Evolutionary conservation across 23 tunicate species (phyloP).

Genomic region (Pegea sp.): DNA sequence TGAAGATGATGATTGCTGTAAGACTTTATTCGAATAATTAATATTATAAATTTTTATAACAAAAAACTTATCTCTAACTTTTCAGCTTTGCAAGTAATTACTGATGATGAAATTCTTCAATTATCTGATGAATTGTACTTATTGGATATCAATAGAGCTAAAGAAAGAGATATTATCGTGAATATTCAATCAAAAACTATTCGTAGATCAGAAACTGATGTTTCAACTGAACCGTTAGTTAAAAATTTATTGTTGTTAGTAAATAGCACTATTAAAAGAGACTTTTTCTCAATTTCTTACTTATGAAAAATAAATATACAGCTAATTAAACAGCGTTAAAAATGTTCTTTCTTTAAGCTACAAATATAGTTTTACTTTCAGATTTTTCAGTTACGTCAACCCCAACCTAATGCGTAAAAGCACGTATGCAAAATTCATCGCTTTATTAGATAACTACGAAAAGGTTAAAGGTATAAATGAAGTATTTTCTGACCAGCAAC

Average conservation of each 20-base stretch:
- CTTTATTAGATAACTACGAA: slow-evolving; percentile 54
- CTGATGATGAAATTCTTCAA: slow-evolving; percentile 11
- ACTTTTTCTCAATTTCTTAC: too few relatives aligned
- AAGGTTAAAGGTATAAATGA: slow-evolving; percentile 32
- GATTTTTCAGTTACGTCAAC: slow-evolving; percentile 57
- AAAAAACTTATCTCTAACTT: too few relatives aligned
- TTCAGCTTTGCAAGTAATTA: slow-evolving; percentile 2
- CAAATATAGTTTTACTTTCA: background rate
- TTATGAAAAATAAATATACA: too few relatives aligned
- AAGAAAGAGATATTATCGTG: slow-evolving; percentile 3
- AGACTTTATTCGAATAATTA: too few relatives aligned
- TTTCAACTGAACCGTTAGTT: slow-evolving; percentile 27
- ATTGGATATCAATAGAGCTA: slow-evolving; percentile 22
- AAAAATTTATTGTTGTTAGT: too few relatives aligned
- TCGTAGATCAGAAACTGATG: slow-evolving; percentile 13
- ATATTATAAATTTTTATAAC: too few relatives aligned
- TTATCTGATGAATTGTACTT: slow-evolving; percentile 22
- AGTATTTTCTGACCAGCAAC: slow-evolving; percentile 9
- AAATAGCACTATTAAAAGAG: too few relatives aligned
- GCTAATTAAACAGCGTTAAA: too few relatives aligned
- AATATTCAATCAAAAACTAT: slow-evolving; percentile 21
- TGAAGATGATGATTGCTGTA: background rate
- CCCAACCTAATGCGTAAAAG: slow-evolving; percentile 4
- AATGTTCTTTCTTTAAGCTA: too few relatives aligned
- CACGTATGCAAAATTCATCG: slow-evolving; percentile 10